phyloP scores from a whole-genome alignment of 2,797 vertebrate genomes.

The Masticophis lateralis region DNA sequence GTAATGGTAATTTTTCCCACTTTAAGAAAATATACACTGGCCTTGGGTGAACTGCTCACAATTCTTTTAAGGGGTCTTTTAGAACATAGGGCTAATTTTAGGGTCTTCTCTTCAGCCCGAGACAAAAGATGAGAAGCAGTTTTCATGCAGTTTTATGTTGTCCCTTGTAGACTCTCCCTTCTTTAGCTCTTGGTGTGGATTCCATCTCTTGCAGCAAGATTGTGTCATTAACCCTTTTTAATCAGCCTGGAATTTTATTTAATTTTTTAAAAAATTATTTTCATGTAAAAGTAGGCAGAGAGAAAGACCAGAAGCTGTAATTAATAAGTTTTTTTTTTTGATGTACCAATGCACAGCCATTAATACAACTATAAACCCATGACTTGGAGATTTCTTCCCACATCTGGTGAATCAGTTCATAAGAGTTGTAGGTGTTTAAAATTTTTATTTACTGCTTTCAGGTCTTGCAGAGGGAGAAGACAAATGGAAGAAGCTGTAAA shows the following conservation, averaged over 20 bases:
- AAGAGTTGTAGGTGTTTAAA: not conserved
- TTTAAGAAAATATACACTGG: constrained; percentile 42
- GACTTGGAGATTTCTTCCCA: not conserved
- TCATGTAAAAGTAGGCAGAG: not conserved
- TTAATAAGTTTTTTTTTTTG: not conserved
- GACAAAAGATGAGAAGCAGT: constrained; percentile 47
- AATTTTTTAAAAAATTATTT: not conserved
- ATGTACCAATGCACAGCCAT: not conserved
- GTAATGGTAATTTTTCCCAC: constrained; percentile 27
- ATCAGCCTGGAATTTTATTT: not conserved
- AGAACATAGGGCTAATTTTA: constrained; percentile 42
- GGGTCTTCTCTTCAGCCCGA: constrained; percentile 27
- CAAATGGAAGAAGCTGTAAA: not conserved
- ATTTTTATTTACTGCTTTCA: not conserved
- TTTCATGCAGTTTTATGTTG: constrained; percentile 37
- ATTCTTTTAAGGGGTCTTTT: not conserved
- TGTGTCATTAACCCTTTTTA: not conserved
- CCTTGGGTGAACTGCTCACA: constrained; percentile 51
- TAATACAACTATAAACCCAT: not conserved
- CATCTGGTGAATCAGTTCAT: not conserved
- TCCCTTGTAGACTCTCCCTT: constrained; percentile 16
- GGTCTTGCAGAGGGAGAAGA: too few species aligned
- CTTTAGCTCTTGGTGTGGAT: constrained; percentile 49
- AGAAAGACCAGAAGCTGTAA: not conserved
- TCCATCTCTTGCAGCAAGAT: constrained; percentile 9